Conservation (phyloP, 2,797 vertebrate genomes). For the Trachops cirrhosus region DNA sequence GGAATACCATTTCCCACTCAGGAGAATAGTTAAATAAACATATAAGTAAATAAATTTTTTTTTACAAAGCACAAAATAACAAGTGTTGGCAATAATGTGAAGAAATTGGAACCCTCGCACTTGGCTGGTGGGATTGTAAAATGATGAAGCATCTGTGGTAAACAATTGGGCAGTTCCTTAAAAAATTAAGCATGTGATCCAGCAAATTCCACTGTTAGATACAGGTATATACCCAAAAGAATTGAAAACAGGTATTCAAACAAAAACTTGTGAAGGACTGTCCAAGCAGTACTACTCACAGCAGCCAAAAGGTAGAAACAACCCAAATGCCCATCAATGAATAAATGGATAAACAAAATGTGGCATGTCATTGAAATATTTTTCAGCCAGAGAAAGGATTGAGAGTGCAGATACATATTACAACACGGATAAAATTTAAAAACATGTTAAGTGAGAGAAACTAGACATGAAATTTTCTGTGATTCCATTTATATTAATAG, state of each 20-base stretch:
- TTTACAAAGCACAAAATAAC: not conserved
- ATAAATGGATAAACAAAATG: not conserved
- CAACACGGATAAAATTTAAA: not conserved
- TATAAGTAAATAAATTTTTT: not conserved
- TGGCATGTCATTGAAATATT: not conserved
- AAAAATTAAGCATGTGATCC: not conserved
- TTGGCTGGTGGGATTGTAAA: not conserved
- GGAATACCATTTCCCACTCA: not conserved
- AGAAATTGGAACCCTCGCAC: not conserved
- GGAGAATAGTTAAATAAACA: not conserved
- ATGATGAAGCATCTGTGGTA: not conserved
- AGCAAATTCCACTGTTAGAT: not conserved
- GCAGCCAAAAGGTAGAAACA: not conserved
- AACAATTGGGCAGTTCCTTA: not conserved
- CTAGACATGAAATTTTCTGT: not conserved
- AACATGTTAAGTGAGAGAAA: not conserved
- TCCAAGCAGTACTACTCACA: not conserved
- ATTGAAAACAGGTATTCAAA: not conserved
- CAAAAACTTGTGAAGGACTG: not conserved
- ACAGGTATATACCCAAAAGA: not conserved
- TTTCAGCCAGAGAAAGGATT: not conserved
- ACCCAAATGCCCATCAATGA: not conserved
- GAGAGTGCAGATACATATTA: not conserved
- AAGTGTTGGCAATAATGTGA: not conserved
- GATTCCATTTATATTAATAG: not conserved